phyloP scores from a whole-genome alignment of 2,888 invertebrate species.

The Epirrita christyi region DNA sequence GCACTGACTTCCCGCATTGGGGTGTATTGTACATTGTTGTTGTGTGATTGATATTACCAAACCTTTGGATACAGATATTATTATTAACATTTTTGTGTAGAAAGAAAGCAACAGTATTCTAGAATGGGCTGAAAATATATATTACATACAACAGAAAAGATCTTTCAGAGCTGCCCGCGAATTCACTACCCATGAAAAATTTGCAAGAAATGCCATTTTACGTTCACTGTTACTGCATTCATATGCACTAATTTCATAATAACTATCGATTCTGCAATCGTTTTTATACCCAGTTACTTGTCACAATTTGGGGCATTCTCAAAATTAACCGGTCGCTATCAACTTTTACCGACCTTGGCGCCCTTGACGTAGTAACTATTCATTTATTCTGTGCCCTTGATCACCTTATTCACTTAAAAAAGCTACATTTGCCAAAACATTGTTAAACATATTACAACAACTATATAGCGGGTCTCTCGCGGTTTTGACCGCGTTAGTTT shows the following conservation, averaged over 20 bases:
- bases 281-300: constrained; percentile 18
- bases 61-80: too few species aligned
- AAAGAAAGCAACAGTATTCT: too few species aligned
- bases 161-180: too few species aligned
- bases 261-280: constrained; percentile 25
- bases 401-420: background rate
- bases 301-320: constrained; percentile 51
- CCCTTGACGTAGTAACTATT: constrained; percentile 5
- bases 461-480: too few species aligned
- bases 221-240: constrained; percentile 27
- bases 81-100: too few species aligned
- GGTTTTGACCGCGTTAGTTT: too few species aligned
- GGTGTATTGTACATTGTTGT: too few species aligned
- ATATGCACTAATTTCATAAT: constrained; percentile 34
- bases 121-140: too few species aligned
- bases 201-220: constrained; percentile 21
- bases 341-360: constrained; percentile 61
- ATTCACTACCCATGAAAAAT: constrained; percentile 1
- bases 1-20: too few species aligned
- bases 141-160: too few species aligned
- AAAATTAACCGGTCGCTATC: constrained; percentile 32
- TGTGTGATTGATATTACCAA: too few species aligned
- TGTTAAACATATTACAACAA: too few species aligned
- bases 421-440: background rate
- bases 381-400: background rate